Percentiles rank a stretch among this genome's conserved stretches.
Evolutionary conservation across 2,113 vertebrate species (phyloP).

Genomic region (Burhinus bistriatus): DNA sequence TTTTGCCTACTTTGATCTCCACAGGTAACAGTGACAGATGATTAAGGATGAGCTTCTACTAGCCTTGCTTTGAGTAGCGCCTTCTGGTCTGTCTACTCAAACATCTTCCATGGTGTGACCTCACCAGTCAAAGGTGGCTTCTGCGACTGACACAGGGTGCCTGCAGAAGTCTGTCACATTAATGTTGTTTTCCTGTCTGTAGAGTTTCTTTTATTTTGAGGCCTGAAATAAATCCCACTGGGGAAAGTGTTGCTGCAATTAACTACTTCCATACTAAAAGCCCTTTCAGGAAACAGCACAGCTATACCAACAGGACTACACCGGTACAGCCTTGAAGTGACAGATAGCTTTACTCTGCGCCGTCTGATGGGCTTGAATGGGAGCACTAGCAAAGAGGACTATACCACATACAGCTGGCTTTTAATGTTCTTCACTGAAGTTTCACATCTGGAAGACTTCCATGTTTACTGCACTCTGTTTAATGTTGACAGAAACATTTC

Average conservation of each 20-base stretch:
- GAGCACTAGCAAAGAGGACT: not conserved
- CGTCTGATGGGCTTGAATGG: not conserved
- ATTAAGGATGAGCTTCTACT: not conserved
- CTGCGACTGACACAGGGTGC: not conserved
- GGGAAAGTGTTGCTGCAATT: not conserved
- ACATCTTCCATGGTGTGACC: fast-evolving
- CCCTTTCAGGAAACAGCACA: not conserved
- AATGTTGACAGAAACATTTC: not conserved
- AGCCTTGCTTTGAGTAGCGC: not conserved
- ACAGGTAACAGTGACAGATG: not conserved
- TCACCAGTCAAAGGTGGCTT: not conserved
- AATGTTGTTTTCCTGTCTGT: not conserved
- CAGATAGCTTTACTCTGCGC: not conserved
- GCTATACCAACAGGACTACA: not conserved
- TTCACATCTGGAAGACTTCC: not conserved
- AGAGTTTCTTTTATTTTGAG: not conserved
- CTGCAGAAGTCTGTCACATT: not conserved
- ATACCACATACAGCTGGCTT: not conserved
- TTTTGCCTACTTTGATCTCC: not conserved
- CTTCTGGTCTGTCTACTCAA: not conserved
- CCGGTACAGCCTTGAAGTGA: not conserved
- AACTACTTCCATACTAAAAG: not conserved
- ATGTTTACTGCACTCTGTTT: not conserved
- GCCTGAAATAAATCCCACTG: not conserved
- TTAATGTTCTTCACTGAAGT: not conserved